A percentile compares a stretch with the other conserved stretches of the same genome.
Conservation (phyloP, 2,888 invertebrate genomes). For the Halocaridina rubra region DNA sequence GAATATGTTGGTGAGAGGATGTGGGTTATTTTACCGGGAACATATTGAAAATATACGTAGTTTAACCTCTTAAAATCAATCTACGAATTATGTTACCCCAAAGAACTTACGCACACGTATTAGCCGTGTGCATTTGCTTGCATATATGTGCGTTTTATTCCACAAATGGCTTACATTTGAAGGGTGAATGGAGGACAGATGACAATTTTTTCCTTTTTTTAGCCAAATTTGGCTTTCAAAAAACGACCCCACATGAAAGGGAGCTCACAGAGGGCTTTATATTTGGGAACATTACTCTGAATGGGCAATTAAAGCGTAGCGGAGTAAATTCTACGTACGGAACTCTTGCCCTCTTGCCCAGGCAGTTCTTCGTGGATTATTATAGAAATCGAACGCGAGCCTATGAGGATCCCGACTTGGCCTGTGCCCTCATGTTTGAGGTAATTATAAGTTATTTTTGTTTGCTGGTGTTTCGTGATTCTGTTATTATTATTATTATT, state of each 20-base stretch:
- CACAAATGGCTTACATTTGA: not conserved
- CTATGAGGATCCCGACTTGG: conserved; percentile 75
- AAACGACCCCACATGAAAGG: conserved; percentile 87
- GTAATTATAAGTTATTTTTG: too few species aligned
- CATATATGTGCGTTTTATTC: too few species aligned
- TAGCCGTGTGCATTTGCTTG: too few species aligned
- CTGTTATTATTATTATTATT: too few species aligned
- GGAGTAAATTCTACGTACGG: conserved; percentile 70
- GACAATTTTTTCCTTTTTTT: conserved; percentile 88
- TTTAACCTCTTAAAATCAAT: too few species aligned
- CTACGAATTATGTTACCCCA: too few species aligned
- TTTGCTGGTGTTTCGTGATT: too few species aligned
- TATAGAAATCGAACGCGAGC: conserved; percentile 81
- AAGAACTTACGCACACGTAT: too few species aligned
- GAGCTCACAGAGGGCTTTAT: conserved; percentile 93
- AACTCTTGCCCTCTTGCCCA: conserved; percentile 90
- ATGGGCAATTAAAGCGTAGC: conserved; percentile 68
- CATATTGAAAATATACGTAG: too few species aligned
- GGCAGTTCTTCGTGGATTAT: conserved; percentile 88
- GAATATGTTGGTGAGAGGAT: too few species aligned
- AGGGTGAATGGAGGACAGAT: conserved; percentile 47
- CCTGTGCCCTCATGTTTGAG: conserved; percentile 89
- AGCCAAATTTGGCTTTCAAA: conserved; percentile 96
- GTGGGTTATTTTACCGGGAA: too few species aligned
- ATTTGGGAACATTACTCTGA: conserved; percentile 91